These are phyloP conservation scores for Chelmon rostratus DNA, from an alignment of 2,797 vertebrate genomes.

Conservation along the genomic window DNA sequence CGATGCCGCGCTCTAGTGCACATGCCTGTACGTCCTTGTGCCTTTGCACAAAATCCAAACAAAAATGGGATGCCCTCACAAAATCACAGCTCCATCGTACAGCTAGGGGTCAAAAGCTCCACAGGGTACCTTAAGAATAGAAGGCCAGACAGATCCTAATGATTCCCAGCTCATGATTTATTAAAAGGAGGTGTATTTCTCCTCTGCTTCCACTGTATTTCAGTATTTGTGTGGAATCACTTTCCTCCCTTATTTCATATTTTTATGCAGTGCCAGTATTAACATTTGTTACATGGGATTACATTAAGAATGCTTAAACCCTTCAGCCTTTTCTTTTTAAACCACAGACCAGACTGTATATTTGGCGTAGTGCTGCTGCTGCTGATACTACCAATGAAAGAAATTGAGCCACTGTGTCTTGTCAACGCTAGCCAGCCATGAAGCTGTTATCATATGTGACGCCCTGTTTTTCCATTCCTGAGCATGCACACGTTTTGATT, in stretches of 20 bases:
- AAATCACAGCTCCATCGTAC: background rate
- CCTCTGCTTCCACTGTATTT: background rate
- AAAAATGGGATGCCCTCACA: background rate
- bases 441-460: conserved; percentile 1
- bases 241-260: background rate
- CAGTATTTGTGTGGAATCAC: background rate
- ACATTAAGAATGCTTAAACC: background rate
- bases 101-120: background rate
- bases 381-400: background rate
- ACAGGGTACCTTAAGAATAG: background rate
- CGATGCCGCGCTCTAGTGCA: background rate
- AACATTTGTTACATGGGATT: background rate
- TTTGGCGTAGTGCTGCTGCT: background rate
- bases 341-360: background rate
- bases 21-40: background rate
- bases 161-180: background rate
- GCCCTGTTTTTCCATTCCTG: background rate
- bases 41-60: background rate
- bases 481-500: background rate
- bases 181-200: background rate
- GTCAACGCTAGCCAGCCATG: background rate
- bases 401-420: background rate
- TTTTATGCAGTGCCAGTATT: conserved; percentile 21
- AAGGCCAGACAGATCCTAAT: background rate
- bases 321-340: background rate